Evolutionary conservation across 37 sponge, comb jelly and placozoan genomes (phyloP).

Genomic region (Diacarnus erythraeanus): DNA sequence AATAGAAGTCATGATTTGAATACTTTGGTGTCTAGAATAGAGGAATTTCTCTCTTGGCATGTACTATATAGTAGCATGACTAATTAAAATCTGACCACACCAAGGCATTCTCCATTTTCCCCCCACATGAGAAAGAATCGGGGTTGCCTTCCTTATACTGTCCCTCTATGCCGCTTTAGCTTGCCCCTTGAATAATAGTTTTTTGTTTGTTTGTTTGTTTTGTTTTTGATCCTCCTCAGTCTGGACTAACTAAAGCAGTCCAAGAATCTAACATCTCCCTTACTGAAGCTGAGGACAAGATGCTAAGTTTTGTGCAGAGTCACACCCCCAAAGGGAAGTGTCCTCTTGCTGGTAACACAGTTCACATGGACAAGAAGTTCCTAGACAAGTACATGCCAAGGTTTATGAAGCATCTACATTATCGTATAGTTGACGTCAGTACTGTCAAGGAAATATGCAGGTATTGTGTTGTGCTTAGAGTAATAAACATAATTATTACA

Average conservation of each 20-base stretch:
- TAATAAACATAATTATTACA: no score
- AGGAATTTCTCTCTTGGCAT: neutral
- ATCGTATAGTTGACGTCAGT: constrained; percentile 91
- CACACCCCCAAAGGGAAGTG: constrained; percentile 63
- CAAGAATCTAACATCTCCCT: constrained; percentile 38
- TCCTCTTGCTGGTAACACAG: constrained; percentile 88
- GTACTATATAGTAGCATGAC: no score
- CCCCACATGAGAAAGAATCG: no score
- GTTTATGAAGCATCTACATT: constrained; percentile 76
- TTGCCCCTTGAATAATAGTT: no score
- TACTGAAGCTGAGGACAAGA: constrained; percentile 48
- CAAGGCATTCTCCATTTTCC: no score
- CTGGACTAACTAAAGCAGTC: constrained; percentile 70
- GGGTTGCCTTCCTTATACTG: no score
- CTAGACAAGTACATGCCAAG: constrained; percentile 84
- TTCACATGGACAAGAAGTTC: constrained; percentile 81
- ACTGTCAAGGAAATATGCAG: constrained; percentile 82
- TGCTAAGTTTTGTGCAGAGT: constrained; percentile 62
- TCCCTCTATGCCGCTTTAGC: no score
- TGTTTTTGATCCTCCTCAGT: constrained; percentile 19
- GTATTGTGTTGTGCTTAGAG: no score
- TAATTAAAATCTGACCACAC: no score
- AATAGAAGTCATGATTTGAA: no score
- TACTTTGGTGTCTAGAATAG: no score
- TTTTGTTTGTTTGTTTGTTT: no score